These are phyloP conservation scores for Dermochelys coriacea DNA, from an alignment of 2,797 vertebrate genomes.

Conservation along the genomic window DNA sequence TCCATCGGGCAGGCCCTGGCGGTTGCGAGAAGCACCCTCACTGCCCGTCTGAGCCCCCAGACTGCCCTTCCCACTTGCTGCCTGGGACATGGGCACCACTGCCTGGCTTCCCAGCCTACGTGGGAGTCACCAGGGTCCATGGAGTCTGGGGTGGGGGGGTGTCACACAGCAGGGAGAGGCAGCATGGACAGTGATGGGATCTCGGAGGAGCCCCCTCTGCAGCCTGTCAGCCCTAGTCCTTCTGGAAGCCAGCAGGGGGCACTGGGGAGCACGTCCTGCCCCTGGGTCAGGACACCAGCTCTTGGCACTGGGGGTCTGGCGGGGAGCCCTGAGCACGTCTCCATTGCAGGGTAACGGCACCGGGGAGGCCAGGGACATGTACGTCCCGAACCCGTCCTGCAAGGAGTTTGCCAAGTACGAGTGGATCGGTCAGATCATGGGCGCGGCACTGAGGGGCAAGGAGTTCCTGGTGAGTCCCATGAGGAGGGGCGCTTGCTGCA, in stretches of 20 bases:
- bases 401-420: constrained; percentile 94
- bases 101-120: not conserved
- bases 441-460: constrained; percentile 95
- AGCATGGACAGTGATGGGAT: rapidly evolving
- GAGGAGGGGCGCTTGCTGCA: rapidly evolving
- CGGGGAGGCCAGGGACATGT: constrained; percentile 96
- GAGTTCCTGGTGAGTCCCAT: constrained; percentile 91
- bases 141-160: rapidly evolving
- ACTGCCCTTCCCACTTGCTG: not conserved
- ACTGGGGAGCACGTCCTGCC: not conserved
- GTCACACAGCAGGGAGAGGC: not conserved
- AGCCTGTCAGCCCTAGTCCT: not conserved
- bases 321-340: constrained; percentile 19
- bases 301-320: not conserved
- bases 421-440: constrained; percentile 99
- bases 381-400: constrained; percentile 97
- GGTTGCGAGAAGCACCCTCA: not conserved
- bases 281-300: not conserved
- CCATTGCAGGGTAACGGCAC: constrained; percentile 86
- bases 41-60: no score
- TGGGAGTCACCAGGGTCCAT: not conserved
- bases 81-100: no score
- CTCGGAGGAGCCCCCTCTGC: not conserved
- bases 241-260: not conserved
- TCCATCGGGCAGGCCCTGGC: not conserved